These are phyloP conservation scores for Clepsis dumicolana DNA, from an alignment of 2,888 invertebrate genomes.

Conservation along the genomic window DNA sequence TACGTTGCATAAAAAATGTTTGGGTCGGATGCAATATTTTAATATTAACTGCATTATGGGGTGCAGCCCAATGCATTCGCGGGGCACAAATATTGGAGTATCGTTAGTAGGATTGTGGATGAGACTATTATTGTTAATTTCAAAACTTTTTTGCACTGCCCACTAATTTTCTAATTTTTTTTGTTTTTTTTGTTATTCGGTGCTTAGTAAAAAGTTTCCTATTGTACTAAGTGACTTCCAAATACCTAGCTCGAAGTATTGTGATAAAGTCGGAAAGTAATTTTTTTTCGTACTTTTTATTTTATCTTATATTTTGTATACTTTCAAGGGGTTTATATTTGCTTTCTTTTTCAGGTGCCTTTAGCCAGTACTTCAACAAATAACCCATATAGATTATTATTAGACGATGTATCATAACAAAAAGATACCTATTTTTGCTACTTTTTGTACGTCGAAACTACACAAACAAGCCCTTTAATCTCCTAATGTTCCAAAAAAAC, in stretches of 20 bases:
- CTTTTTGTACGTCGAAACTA: not conserved
- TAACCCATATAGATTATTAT: not conserved
- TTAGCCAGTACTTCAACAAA: no score
- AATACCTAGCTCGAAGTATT: no score
- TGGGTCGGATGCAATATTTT: constrained; percentile 83
- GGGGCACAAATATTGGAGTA: constrained; percentile 32
- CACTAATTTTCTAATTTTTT: no score
- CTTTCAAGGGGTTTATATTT: no score
- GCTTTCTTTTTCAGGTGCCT: no score
- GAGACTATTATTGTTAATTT: not conserved
- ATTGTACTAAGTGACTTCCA: no score
- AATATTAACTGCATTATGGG: constrained; percentile 84
- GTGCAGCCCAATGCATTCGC: constrained; percentile 70
- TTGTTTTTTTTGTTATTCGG: not conserved
- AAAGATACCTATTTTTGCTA: not conserved
- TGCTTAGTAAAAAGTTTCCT: no score
- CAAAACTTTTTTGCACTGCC: no score
- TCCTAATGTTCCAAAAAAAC: constrained; percentile 33
- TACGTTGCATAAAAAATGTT: constrained; percentile 76
- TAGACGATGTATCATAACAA: not conserved
- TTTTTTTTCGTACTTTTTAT: no score
- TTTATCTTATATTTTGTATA: no score
- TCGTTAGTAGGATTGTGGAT: constrained; percentile 52
- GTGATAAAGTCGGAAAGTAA: no score
- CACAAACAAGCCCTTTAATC: constrained; percentile 24